These are phyloP conservation scores for Trachelus tabidus DNA, from an alignment of 2,888 invertebrate species.

Conservation along the genomic window DNA sequence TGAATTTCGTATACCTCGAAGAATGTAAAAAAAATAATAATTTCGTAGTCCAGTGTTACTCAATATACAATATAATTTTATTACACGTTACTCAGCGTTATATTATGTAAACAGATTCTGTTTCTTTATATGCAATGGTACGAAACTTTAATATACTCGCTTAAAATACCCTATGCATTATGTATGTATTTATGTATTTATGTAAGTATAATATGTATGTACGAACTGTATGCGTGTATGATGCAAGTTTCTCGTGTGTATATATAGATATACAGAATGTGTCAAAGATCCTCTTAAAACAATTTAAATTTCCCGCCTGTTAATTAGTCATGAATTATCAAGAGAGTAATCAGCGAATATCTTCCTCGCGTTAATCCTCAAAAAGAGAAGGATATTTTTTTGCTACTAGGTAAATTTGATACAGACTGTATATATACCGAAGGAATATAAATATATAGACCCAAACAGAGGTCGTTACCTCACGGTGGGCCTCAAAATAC, in stretches of 20 bases:
- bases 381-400: background rate
- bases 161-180: conserved; percentile 49
- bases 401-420: background rate
- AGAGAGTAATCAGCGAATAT: background rate
- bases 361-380: background rate
- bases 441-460: background rate
- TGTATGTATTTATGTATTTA: conserved; percentile 12
- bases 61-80: conserved; percentile 59
- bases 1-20: background rate
- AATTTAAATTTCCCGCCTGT: background rate
- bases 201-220: conserved; percentile 18
- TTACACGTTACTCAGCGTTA: conserved; percentile 43
- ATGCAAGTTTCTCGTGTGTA: background rate
- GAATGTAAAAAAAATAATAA: conserved; percentile 4
- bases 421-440: background rate
- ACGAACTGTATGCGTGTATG: conserved; percentile 11
- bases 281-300: background rate
- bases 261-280: background rate
- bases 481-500: background rate
- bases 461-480: background rate
- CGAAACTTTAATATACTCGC: conserved; percentile 52
- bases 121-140: conserved; percentile 50
- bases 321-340: background rate
- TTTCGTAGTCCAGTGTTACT: conserved; percentile 29
- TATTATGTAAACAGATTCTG: conserved; percentile 19